Conservation (phyloP, 1,140 invertebrate species). For the Papilio polyxenes region DNA sequence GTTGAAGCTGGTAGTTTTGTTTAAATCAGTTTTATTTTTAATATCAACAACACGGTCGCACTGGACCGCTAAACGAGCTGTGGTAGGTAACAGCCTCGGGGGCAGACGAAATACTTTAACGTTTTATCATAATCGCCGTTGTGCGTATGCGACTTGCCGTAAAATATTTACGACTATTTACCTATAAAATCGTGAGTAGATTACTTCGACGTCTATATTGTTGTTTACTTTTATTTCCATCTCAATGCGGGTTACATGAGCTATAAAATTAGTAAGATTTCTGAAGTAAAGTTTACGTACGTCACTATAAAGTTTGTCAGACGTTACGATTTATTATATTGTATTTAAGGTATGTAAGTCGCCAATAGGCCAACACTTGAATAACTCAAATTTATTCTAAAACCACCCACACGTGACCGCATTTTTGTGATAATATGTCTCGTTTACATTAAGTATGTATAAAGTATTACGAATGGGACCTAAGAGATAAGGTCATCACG, state of each 20-base stretch:
- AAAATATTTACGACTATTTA: constrained; percentile 61
- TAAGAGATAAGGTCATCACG: background rate
- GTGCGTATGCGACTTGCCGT: constrained; percentile 34
- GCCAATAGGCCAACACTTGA: constrained; percentile 1
- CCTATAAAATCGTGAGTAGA: constrained; percentile 50
- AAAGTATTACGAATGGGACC: background rate
- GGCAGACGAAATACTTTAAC: constrained; percentile 52
- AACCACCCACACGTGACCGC: background rate
- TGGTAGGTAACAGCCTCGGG: constrained; percentile 31
- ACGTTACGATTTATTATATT: constrained; percentile 9
- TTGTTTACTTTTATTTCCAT: constrained; percentile 42
- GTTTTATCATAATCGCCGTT: constrained; percentile 49
- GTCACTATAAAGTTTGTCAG: constrained; percentile 4
- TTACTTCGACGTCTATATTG: constrained; percentile 50
- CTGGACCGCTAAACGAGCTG: constrained; percentile 14
- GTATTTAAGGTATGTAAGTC: background rate
- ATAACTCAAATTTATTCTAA: constrained; percentile 12
- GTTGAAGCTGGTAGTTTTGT: no score
- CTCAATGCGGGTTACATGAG: constrained; percentile 43
- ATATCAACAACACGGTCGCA: constrained; percentile 6
- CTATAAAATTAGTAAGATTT: constrained; percentile 38
- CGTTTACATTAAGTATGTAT: background rate
- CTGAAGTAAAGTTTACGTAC: constrained; percentile 14
- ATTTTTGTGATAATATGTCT: background rate
- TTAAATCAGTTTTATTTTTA: constrained; percentile 24